phyloP scores from a whole-genome alignment of 2,113 vertebrate species.

The Clinocottus analis region DNA sequence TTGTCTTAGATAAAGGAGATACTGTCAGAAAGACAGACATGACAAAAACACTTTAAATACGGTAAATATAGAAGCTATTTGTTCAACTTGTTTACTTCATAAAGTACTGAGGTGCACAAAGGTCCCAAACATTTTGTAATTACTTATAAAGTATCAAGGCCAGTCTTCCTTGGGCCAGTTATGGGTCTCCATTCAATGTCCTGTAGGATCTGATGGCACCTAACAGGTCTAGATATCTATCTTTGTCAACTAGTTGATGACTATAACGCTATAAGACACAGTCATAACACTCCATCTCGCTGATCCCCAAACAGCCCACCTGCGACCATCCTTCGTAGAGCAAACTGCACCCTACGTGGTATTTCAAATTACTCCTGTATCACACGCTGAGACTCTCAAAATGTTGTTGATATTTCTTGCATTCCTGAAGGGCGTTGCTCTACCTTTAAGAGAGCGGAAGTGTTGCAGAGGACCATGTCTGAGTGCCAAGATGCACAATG shows the following conservation, averaged over 20 bases:
- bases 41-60: background rate
- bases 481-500: constrained; percentile 69
- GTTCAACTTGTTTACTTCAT: background rate
- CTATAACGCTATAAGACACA: background rate
- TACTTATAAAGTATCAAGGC: background rate
- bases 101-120: background rate
- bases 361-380: constrained; percentile 43
- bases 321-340: constrained; percentile 1
- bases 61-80: background rate
- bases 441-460: constrained; percentile 59
- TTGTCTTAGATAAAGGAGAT: background rate
- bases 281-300: background rate
- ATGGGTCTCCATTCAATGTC: background rate
- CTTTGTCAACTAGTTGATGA: constrained; percentile 9
- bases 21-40: background rate
- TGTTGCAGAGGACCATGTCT: constrained; percentile 57
- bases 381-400: constrained; percentile 27
- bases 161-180: background rate
- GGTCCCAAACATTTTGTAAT: background rate
- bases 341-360: constrained; percentile 2
- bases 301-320: constrained; percentile 14
- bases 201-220: background rate
- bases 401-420: constrained; percentile 53
- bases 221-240: no score
- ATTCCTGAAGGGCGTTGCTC: constrained; percentile 53